These are phyloP conservation scores for Saccostrea glomerata DNA, from an alignment of 1,140 invertebrate genomes.

Conservation along the genomic window DNA sequence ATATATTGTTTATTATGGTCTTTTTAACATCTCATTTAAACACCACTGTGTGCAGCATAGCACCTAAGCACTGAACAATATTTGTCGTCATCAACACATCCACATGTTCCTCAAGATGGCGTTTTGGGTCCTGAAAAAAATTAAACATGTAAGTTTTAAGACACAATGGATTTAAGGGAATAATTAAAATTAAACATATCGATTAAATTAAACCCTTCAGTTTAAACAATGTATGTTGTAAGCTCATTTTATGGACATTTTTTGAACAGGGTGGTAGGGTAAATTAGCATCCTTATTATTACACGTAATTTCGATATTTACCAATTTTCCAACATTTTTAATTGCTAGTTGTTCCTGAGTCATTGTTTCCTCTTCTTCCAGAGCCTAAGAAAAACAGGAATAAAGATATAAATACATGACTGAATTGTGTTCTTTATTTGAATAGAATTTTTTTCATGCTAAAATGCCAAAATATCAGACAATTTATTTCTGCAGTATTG, in stretches of 20 bases:
- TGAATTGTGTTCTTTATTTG: background rate
- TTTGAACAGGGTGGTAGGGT: too few relatives aligned
- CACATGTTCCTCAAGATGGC: slow-evolving; percentile 99
- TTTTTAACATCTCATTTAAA: slow-evolving; percentile 86
- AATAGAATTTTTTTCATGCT: background rate
- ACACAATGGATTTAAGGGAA: background rate
- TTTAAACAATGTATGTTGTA: background rate
- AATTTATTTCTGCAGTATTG: too few relatives aligned
- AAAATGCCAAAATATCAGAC: too few relatives aligned
- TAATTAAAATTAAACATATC: background rate
- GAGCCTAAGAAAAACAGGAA: slow-evolving; percentile 82
- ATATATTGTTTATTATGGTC: background rate
- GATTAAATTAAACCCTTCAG: background rate
- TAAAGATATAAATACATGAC: background rate
- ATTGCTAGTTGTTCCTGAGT: slow-evolving; percentile 99
- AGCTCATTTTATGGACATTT: background rate
- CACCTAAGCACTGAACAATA: slow-evolving; percentile 98
- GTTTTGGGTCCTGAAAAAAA: slow-evolving; percentile 91
- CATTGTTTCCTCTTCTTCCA: slow-evolving; percentile 99
- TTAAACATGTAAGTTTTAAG: too few relatives aligned
- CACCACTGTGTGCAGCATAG: slow-evolving; percentile 98
- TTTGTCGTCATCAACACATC: slow-evolving; percentile 98
- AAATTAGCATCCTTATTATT: background rate
- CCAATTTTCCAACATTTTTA: slow-evolving; percentile 99
- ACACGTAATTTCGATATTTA: slow-evolving; percentile 53